phyloP scores from a whole-genome alignment of 2,888 invertebrate species.

The Eristalinus aeneus region DNA sequence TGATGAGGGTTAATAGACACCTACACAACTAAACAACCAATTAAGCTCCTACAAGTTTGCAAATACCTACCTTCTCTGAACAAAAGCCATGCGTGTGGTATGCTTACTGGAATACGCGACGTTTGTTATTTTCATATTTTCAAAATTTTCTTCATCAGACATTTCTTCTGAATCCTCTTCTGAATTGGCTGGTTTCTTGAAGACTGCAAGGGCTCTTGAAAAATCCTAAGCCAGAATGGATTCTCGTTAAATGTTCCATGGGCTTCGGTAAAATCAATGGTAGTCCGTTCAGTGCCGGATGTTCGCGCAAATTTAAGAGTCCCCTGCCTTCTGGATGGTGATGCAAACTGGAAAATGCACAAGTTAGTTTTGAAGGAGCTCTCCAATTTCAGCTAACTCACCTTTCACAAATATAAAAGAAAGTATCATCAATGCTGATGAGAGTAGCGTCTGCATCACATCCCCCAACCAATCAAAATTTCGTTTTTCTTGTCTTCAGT shows the following conservation, averaged over 20 bases:
- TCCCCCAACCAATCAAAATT: not conserved
- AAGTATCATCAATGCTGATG: not conserved
- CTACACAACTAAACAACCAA: not conserved
- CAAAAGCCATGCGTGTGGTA: conserved; percentile 15
- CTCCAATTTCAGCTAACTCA: not conserved
- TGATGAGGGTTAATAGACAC: no score
- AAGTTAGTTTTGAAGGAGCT: not conserved
- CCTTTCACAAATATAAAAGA: not conserved
- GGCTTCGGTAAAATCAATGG: no score
- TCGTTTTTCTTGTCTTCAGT: not conserved
- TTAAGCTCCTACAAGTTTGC: not conserved
- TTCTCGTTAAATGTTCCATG: no score
- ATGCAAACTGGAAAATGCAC: not conserved
- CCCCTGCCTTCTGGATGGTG: not conserved
- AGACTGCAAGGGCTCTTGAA: not conserved
- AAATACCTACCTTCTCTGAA: conserved; percentile 12
- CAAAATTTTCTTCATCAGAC: not conserved
- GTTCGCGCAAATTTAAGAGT: not conserved
- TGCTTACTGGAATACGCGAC: not conserved
- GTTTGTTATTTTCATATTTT: not conserved
- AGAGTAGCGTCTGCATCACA: not conserved
- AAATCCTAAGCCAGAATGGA: not conserved
- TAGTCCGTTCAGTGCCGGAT: conserved; percentile 7
- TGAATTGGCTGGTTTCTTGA: not conserved
- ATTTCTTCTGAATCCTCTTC: not conserved